A percentile compares a stretch with the other conserved stretches of the same genome.
phyloP scores from a whole-genome alignment of 2,113 vertebrate species.

The Aspiorhynchus laticeps region DNA sequence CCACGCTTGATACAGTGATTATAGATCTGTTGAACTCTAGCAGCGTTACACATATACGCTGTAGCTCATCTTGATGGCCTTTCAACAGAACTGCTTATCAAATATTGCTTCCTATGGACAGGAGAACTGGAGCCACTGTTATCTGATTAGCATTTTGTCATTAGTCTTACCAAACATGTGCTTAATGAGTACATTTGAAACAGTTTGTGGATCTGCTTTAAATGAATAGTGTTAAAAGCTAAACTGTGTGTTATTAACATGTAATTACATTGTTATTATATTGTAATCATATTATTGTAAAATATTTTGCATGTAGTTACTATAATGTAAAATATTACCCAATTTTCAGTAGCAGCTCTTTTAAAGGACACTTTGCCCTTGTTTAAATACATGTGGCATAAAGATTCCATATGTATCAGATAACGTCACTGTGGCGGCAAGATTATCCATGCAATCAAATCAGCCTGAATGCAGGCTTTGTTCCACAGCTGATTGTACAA shows the following conservation, averaged over 20 bases:
- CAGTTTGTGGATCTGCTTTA: not conserved
- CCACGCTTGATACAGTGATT: conserved; percentile 64
- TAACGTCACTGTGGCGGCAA: conserved; percentile 35
- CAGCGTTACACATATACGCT: not conserved
- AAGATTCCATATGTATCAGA: conserved; percentile 60
- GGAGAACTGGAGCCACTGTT: not conserved
- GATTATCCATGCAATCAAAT: conserved; percentile 69
- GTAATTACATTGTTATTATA: not conserved
- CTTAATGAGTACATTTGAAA: not conserved
- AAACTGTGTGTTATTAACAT: not conserved
- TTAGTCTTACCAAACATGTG: not conserved
- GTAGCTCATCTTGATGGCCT: not conserved
- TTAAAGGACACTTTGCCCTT: conserved; percentile 23
- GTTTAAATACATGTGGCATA: conserved; percentile 50
- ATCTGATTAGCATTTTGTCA: not conserved
- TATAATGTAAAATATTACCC: not conserved
- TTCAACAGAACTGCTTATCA: not conserved
- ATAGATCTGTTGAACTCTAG: not conserved
- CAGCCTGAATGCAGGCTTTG: conserved; percentile 59
- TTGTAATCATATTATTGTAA: not conserved
- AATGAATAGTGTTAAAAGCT: not conserved
- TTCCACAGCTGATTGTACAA: conserved; percentile 53
- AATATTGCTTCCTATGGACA: not conserved
- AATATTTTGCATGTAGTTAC: not conserved
- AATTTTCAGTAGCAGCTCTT: not conserved